Base-by-base conservation (phyloP, 2,797 vertebrate species). In the Lithobates sylvaticus region DNA sequence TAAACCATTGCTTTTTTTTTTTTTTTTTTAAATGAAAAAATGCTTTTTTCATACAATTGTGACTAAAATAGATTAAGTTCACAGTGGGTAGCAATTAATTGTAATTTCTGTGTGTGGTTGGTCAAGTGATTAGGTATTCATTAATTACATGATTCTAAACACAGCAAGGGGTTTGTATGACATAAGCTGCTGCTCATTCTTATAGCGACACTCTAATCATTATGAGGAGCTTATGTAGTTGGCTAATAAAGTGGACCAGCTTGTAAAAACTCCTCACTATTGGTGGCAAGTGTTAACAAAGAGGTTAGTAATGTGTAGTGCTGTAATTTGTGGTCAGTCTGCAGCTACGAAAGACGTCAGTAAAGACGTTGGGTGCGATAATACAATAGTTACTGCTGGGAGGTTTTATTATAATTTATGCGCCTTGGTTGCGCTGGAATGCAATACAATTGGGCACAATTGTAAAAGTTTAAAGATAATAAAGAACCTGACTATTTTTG, bases 31-130 rank as follows among this genome's bases (percentile, higher is more conserved):
- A 65, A 65, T 23, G 23, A 9, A 26, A 65, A 9, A 3, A 1
- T 0, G 1, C 27, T 67, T 67, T 23, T 82, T 29, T 42, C 61
- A 36, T 23, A 32, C 9, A 73, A 10, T 47, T 81, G 34, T 72
- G 29, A 44, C 16, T 32, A n/a, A 74, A 44, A 74, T n/a, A 74
- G 69, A 81, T 39, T n/a, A 73, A 10, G 54, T 42, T 32, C 69
- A 23, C 80, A 73, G 54, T 39, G 54, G 32, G 54, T 65, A 39
- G 50, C 47, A 68, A 54, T 44, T 39, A 81, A 64, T 81, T 61
- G 79, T 81, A 18, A 54, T 44, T 74, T n/a, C 80, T 29, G 69
- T 73, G 80, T 82, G 54, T 73, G 80, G 39, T 61, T 61, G 80
- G 72, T 26, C 44, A 47, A 83, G 58, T 75, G 81, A 83, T 83